These are phyloP conservation scores for Drosophila ogumai DNA, from an alignment of 1,140 invertebrate genomes.

Conservation along the genomic window DNA sequence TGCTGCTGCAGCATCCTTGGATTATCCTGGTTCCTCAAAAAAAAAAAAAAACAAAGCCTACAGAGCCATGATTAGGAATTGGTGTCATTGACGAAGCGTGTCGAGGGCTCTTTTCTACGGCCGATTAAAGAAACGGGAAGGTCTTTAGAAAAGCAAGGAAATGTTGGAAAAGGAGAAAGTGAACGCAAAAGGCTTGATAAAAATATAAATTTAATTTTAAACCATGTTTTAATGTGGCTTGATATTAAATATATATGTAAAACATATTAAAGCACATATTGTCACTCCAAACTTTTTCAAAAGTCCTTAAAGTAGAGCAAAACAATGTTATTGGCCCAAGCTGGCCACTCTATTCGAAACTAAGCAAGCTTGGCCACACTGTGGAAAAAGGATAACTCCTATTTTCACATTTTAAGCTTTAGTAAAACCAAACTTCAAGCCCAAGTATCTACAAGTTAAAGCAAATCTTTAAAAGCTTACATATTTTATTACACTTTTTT, in stretches of 20 bases:
- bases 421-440: background rate
- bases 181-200: background rate
- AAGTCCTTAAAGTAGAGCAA: background rate
- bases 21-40: slow-evolving; percentile 7
- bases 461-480: slow-evolving; percentile 2
- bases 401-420: background rate
- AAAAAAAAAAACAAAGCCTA: slow-evolving; percentile 9
- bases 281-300: background rate
- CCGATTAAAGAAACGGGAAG: background rate
- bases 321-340: too few species aligned
- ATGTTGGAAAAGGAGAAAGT: background rate
- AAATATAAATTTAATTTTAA: background rate
- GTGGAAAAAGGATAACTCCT: rapidly evolving
- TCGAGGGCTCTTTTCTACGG: background rate
- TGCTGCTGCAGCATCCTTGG: slow-evolving; percentile 21
- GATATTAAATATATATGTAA: background rate
- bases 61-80: slow-evolving; percentile 43
- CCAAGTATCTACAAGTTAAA: background rate
- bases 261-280: background rate
- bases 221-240: background rate
- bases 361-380: background rate
- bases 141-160: background rate
- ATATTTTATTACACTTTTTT: slow-evolving; percentile 4
- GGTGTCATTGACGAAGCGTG: slow-evolving; percentile 28
- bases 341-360: background rate